phyloP scores from a whole-genome alignment of 2,888 invertebrate genomes.

The Romanomermis culicivorax region DNA sequence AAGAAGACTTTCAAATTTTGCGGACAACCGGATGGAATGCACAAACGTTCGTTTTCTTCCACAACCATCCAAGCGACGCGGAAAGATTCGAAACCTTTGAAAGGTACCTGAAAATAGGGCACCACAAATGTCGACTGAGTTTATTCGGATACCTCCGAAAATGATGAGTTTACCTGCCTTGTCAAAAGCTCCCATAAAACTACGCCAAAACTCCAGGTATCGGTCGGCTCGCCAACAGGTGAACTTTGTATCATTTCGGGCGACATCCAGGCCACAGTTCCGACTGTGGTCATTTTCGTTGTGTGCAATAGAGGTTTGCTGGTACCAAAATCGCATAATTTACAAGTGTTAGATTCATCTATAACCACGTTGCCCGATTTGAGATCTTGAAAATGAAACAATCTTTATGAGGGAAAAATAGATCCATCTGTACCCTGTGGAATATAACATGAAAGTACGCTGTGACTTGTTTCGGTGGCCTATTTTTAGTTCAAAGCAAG shows the following conservation, averaged over 20 bases:
- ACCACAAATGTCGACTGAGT: not conserved
- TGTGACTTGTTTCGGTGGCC: too few relatives aligned
- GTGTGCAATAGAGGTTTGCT: slow-evolving; percentile 29
- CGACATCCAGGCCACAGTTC: slow-evolving; percentile 33
- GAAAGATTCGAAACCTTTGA: slow-evolving; percentile 32
- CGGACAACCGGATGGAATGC: slow-evolving; percentile 30
- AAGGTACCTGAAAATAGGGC: slow-evolving; percentile 14
- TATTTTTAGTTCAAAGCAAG: too few relatives aligned
- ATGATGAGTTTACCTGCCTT: too few relatives aligned
- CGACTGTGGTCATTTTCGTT: slow-evolving; percentile 21
- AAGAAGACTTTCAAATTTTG: slow-evolving; percentile 28
- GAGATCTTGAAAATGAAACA: too few relatives aligned
- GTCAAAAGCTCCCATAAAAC: slow-evolving; percentile 33
- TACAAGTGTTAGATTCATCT: slow-evolving; percentile 12
- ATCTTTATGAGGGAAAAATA: too few relatives aligned
- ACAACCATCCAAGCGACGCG: slow-evolving; percentile 33
- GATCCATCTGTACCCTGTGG: too few relatives aligned
- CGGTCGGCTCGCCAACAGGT: slow-evolving; percentile 6
- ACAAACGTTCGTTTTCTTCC: slow-evolving; percentile 31
- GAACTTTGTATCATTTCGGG: slow-evolving; percentile 11
- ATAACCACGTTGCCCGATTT: slow-evolving; percentile 30
- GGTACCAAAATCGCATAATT: slow-evolving; percentile 35
- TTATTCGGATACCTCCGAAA: too few relatives aligned
- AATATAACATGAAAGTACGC: too few relatives aligned
- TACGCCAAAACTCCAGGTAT: slow-evolving; percentile 11